Percentiles rank a stretch among this genome's conserved stretches.
phyloP scores from a whole-genome alignment of 1,140 invertebrate species.

The Sogatella furcifera region DNA sequence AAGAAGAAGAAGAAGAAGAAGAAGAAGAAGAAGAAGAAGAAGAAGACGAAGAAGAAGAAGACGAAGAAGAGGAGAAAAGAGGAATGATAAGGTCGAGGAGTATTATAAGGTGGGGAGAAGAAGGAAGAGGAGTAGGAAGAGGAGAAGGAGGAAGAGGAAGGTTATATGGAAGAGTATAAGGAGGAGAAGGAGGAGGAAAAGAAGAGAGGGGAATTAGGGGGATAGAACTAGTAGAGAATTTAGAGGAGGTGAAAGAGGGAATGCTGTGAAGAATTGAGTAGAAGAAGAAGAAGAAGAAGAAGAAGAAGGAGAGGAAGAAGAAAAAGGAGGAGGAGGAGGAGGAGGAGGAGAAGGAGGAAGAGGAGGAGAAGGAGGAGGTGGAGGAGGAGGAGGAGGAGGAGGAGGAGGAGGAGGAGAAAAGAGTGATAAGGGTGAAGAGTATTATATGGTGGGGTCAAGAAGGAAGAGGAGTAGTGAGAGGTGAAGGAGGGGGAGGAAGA shows the following conservation, averaged over 20 bases:
- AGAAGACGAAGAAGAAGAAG: conserved; percentile 3
- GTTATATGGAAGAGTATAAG: not conserved
- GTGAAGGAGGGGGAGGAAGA: conserved; percentile 18
- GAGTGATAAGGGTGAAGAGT: no score
- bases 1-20: conserved; percentile 8
- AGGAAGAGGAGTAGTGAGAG: conserved; percentile 10
- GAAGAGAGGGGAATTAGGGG: no score
- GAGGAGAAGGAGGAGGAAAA: conserved; percentile 1
- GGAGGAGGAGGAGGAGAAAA: conserved; percentile 1
- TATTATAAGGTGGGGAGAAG: conserved; percentile 16
- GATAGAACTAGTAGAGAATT: no score
- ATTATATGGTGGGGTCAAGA: not conserved
- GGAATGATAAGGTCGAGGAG: conserved; percentile 18
- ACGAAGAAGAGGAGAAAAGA: conserved; percentile 5
- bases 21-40: not conserved
- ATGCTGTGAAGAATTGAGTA: no score
- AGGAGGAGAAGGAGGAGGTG: no score
- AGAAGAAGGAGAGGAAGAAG: not conserved
- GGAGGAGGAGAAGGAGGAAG: no score
- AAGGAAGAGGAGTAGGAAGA: not conserved
- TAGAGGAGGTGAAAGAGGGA: no score
- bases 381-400: conserved; percentile 1
- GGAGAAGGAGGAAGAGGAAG: no score
- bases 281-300: not conserved
- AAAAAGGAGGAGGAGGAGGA: conserved; percentile 15